A percentile compares a stretch with the other conserved stretches of the same genome.
Conservation (phyloP, 2,797 vertebrate species). For the Sandelia bainsii region DNA sequence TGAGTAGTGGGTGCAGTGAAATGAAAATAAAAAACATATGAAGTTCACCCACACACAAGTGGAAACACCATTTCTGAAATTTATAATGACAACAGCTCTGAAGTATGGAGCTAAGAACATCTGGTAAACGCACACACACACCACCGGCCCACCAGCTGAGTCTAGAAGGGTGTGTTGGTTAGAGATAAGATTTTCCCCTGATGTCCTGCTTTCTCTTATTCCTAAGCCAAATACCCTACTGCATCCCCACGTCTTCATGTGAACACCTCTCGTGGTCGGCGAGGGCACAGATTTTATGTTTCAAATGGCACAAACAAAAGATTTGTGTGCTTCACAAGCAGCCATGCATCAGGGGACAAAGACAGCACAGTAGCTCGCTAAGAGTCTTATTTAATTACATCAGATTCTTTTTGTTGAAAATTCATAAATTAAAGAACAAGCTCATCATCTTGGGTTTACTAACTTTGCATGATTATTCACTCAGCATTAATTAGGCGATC, state of each 20-base stretch:
- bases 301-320: constrained; percentile 25
- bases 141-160: constrained; percentile 47
- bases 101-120: constrained; percentile 24
- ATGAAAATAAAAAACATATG: no score
- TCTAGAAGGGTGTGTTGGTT: constrained; percentile 68
- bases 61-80: not conserved
- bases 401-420: constrained; percentile 52
- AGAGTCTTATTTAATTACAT: constrained; percentile 43
- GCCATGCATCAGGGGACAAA: constrained; percentile 8
- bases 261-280: constrained; percentile 7
- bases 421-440: constrained; percentile 69
- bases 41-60: no score
- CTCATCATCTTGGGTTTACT: constrained; percentile 62
- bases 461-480: constrained; percentile 69
- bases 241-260: not conserved
- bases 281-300: constrained; percentile 3
- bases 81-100: constrained; percentile 8
- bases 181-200: constrained; percentile 76
- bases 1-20: no score
- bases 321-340: constrained; percentile 33
- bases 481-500: constrained; percentile 66
- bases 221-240: constrained; percentile 54
- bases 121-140: constrained; percentile 37
- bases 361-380: constrained; percentile 16
- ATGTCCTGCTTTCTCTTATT: constrained; percentile 68